phyloP scores from a whole-genome alignment of 2,888 invertebrate species.

The Acrobasis consociella region DNA sequence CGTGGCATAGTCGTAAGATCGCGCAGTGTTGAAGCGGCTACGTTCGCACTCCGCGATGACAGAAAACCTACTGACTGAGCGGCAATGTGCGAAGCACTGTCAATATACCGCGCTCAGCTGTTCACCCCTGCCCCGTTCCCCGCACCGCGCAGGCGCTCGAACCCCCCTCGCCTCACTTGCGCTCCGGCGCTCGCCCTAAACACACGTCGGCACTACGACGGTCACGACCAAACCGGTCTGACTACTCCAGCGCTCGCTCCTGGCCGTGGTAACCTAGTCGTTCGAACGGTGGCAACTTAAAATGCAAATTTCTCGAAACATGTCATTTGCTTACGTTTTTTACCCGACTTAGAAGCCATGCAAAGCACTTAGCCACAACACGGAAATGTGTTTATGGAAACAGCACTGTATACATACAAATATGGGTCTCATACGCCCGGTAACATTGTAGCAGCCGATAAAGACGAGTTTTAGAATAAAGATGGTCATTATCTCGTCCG shows the following conservation, averaged over 20 bases:
- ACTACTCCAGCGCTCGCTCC: conserved; percentile 8
- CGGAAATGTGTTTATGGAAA: conserved; percentile 32
- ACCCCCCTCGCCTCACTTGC: conserved; percentile 57
- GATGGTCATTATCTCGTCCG: conserved; percentile 24
- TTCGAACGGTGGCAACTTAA: conserved; percentile 36
- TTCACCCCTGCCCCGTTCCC: conserved; percentile 69
- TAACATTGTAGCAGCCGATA: conserved; percentile 23
- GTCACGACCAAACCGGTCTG: conserved; percentile 3
- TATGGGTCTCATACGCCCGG: conserved; percentile 29
- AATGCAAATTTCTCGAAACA: conserved; percentile 42
- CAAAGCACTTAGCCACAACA: conserved; percentile 26
- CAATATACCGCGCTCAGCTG: conserved; percentile 85
- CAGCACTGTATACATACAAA: conserved; percentile 26
- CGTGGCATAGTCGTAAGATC: conserved; percentile 69
- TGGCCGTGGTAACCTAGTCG: conserved; percentile 19
- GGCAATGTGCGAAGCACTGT: conserved; percentile 79
- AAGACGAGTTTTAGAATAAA: conserved; percentile 27
- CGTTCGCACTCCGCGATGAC: conserved; percentile 74
- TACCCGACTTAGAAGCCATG: conserved; percentile 19
- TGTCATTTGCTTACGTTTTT: conserved; percentile 25
- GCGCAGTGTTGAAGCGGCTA: conserved; percentile 58
- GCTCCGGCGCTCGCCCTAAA: conserved; percentile 32
- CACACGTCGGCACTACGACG: conserved; percentile 32
- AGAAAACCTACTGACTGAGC: conserved; percentile 82
- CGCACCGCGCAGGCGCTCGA: conserved; percentile 61